Base-by-base conservation (phyloP, 2,888 invertebrate species). In the Pterostichus madidus region DNA sequence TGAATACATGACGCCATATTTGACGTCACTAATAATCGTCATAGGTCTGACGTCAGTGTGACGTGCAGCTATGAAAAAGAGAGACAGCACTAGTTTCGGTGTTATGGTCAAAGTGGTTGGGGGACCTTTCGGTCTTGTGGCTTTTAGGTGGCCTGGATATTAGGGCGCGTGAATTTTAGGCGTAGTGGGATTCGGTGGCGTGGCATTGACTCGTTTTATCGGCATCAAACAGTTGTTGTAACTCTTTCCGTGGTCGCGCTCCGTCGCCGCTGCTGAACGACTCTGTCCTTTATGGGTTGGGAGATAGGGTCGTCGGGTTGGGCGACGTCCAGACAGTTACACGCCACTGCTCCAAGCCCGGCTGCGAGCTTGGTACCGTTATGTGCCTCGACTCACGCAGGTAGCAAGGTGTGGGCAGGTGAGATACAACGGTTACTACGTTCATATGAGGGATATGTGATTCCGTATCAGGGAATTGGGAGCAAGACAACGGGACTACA, bases 331-430 rank as follows among this genome's bases (percentile, higher is more conserved):
- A 81, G 81, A 81, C 81, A 81, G 81, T 81, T 81, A 81, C 75
- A 64, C 68, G 31, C 11, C 75, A 75, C 79, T 56, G 56, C n/a
- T 52, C 75, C 39, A 6, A 32, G 32, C 35, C 64, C 39, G 39
- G 13, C 35, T 11, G 64, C 35, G 24, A 53, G 35, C 68, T 5
- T 13, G 46, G 81, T 81, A 81, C 81, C 81, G 81, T 81, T 81
- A 81, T 64, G 39, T 46, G 73, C 46, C 35, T 46, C 31, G 15
- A 8, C 24, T 11, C 68, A 79, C 79, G 81, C 81, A 81, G 81
- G 81, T 81, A 81, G 75, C 76, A 78, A 64, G 46, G 68, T 81
- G 81, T 81, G 81, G 81, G 81, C 81, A 81, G 81, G 81, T 81
- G 81, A 61, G 71, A 77, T 77, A 78, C 44, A 78, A 71, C 52